phyloP scores from a whole-genome alignment of 2,888 invertebrate species.

The Acrobasis suavella region DNA sequence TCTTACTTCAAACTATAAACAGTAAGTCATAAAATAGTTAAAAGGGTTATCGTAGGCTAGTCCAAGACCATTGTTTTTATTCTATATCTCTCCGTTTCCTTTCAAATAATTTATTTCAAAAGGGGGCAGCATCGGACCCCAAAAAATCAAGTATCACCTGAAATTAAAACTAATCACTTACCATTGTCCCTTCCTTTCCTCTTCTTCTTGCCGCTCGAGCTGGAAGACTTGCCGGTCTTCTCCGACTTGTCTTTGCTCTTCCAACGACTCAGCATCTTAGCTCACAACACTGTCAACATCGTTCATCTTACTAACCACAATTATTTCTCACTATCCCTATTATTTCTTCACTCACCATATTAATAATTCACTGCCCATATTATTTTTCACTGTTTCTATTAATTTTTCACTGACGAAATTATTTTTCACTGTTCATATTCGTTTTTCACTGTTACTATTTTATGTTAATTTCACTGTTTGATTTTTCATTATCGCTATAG shows the following conservation, averaged over 20 bases:
- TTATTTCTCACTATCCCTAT: not conserved
- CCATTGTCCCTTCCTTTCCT: slow-evolving; percentile 92
- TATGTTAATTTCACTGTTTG: slow-evolving; percentile 21
- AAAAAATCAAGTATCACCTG: too few species aligned
- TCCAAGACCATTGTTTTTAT: too few species aligned
- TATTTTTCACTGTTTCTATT: not conserved
- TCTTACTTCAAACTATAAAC: too few species aligned
- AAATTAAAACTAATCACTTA: slow-evolving; percentile 56
- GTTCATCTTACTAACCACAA: not conserved
- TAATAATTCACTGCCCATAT: not conserved
- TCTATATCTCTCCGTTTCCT: too few species aligned
- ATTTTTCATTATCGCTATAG: slow-evolving; percentile 24
- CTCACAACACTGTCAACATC: slow-evolving; percentile 25
- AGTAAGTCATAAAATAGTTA: too few species aligned
- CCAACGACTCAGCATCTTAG: slow-evolving; percentile 90
- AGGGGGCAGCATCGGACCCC: too few species aligned
- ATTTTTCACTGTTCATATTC: too few species aligned
- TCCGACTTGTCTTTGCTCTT: slow-evolving; percentile 92
- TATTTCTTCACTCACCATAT: not conserved
- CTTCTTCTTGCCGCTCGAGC: slow-evolving; percentile 88
- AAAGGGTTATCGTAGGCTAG: too few species aligned
- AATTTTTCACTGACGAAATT: not conserved
- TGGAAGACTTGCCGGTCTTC: slow-evolving; percentile 83
- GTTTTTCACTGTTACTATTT: not conserved
- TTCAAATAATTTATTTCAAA: too few species aligned